Evolutionary conservation across 2,888 invertebrate species (phyloP).

Genomic region (Zeuzera pyrina): DNA sequence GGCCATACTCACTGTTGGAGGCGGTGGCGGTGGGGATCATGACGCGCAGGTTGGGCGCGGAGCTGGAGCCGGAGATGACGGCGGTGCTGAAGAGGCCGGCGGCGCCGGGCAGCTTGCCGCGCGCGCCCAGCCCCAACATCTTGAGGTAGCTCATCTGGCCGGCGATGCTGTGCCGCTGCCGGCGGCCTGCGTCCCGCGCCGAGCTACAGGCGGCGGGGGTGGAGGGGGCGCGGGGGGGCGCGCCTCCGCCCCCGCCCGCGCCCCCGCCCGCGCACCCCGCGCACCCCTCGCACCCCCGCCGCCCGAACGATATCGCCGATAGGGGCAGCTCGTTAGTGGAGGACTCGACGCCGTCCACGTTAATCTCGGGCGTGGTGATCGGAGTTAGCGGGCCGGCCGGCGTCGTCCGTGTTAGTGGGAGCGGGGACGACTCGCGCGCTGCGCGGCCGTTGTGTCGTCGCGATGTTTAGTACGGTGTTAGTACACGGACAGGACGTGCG

Average conservation of each 20-base stretch:
- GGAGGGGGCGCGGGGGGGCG: conserved; percentile 27
- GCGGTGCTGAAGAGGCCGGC: conserved; percentile 96
- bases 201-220: conserved; percentile 33
- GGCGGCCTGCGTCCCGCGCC: conserved; percentile 76
- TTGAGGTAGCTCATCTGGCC: conserved; percentile 96
- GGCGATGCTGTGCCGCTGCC: conserved; percentile 96
- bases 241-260: conserved; percentile 28
- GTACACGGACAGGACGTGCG: conserved; percentile 11
- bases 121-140: conserved; percentile 83
- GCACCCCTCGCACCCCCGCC: conserved; percentile 21
- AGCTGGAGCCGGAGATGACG: conserved; percentile 95
- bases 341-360: conserved; percentile 66
- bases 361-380: conserved; percentile 44
- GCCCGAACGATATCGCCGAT: conserved; percentile 70
- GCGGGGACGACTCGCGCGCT: conserved; percentile 16
- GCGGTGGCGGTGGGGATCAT: conserved; percentile 86
- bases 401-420: conserved; percentile 28
- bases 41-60: conserved; percentile 91
- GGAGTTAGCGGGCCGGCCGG: conserved; percentile 37
- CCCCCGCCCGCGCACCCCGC: conserved; percentile 21
- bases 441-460: conserved; percentile 7
- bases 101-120: conserved; percentile 75
- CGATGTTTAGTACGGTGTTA: conserved; percentile 20
- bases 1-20: conserved; percentile 79
- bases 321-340: conserved; percentile 80